Evolutionary conservation across 2,888 invertebrate species (phyloP), one percentile per base, ranked within the genome.

Genomic region (Catocala fraxini): DNA sequence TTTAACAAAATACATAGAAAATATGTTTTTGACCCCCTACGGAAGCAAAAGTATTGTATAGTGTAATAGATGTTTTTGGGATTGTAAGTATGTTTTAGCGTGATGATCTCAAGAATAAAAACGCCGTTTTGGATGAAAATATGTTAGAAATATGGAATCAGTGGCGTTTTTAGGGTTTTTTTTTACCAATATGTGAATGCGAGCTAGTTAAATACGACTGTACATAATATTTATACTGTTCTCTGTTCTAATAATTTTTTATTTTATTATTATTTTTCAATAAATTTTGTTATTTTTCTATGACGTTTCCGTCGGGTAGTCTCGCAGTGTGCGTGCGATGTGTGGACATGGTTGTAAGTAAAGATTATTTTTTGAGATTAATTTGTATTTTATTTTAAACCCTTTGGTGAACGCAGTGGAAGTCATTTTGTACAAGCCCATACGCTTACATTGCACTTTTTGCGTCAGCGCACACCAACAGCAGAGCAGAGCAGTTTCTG

Each of bases 161-260:
- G 67, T 59, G 73, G 42, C 2, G 11, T 61, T 58, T 34, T 68
- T 57, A 66, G 60, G 60, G 11, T 60, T 69, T 68, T 66, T 59
- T 74, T 77, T 70, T 75, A 75, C 78, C 68, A 63, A 68, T 62
- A 35, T 54, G 65, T 73, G 79, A 65, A 57, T 54, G 79, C 65
- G 77, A 73, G 70, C 63, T 64, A 43, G 45, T 9, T 33, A 56
- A 47, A 70, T 66, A 75, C 73, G 72, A 77, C 77, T 88, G 88
- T 88, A 89, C 77, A 88, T 87, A 87, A 81, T 85, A 84, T 85
- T 84, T 86, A 85, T 82, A 77, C 78, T 74, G 65, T 79, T 78
- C 63, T 65, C 65, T 76, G 73, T 82, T 75, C 73, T 66, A 80
- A 59, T 61, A 59, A 56, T 68, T n/a, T 63, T 75, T 71, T 75